Evolutionary conservation across 2,888 invertebrate genomes (phyloP).

Genomic region (Kryphioiulus occultus): DNA sequence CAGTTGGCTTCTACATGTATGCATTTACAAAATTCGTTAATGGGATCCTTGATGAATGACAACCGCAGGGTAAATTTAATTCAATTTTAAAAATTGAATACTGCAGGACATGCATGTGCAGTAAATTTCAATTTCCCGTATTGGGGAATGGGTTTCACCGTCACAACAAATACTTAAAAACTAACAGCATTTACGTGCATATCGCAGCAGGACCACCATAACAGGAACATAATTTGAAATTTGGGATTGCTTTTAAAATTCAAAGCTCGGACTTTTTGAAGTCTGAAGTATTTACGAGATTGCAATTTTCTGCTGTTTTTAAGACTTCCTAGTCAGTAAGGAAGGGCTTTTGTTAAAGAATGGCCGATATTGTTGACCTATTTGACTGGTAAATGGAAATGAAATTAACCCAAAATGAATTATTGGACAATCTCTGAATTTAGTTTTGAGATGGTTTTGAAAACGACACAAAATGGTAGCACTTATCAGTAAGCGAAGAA

Average conservation of each 20-base stretch:
- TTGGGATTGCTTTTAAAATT: background rate
- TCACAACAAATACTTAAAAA: background rate
- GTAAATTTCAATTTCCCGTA: background rate
- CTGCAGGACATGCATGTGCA: background rate
- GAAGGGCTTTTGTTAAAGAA: background rate
- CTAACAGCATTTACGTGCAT: background rate
- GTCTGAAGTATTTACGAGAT: background rate
- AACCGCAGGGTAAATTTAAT: background rate
- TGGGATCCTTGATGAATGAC: background rate
- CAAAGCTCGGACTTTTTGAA: background rate
- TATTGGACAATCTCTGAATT: background rate
- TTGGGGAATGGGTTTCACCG: background rate
- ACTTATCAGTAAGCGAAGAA: too few species aligned
- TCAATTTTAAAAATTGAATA: background rate
- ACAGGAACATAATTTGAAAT: conserved; percentile 13
- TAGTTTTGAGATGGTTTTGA: background rate
- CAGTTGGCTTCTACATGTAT: background rate
- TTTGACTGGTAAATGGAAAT: background rate
- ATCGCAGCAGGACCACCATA: conserved; percentile 27
- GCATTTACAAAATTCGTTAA: too few species aligned
- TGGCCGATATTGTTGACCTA: background rate
- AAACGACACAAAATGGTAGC: background rate
- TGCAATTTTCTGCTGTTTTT: background rate
- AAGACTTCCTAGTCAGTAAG: background rate
- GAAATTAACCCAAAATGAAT: background rate